Evolutionary conservation across 23 tunicate genomes (phyloP).

Genomic region (Styela plicata): DNA sequence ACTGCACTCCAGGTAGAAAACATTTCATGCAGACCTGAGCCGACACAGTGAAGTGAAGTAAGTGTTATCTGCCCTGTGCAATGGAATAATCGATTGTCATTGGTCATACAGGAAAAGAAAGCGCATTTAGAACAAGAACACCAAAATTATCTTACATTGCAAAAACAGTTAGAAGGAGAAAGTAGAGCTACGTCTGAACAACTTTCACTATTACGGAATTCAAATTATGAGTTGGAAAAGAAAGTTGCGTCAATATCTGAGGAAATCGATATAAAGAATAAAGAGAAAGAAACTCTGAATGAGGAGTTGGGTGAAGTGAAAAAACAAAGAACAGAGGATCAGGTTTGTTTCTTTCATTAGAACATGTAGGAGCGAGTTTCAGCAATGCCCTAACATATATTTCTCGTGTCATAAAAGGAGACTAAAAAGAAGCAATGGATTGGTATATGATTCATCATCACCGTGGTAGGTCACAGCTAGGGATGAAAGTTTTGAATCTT

Average conservation of each 20-base stretch:
- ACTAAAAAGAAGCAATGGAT: too few species aligned
- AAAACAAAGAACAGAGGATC: not conserved
- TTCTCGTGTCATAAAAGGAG: too few species aligned
- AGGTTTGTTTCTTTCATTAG: not conserved
- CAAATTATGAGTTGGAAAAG: not conserved
- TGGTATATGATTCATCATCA: too few species aligned
- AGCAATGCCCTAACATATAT: too few species aligned
- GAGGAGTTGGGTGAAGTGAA: not conserved
- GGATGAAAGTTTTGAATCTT: too few species aligned
- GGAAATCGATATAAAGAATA: not conserved
- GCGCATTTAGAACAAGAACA: not conserved
- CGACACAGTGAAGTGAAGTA: too few species aligned
- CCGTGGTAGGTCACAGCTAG: too few species aligned
- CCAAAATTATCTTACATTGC: not conserved
- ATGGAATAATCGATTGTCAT: too few species aligned
- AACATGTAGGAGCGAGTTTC: too few species aligned
- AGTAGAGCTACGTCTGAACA: not conserved
- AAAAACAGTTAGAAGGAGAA: constrained; percentile 9
- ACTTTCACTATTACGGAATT: not conserved
- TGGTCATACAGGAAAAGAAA: not conserved
- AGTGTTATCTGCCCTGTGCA: too few species aligned
- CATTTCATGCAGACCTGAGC: too few species aligned
- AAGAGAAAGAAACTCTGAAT: not conserved
- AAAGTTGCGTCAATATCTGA: not conserved
- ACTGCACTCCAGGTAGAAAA: too few species aligned